These are phyloP conservation scores for Anarrhichthys ocellatus DNA, from an alignment of 2,113 vertebrate species.

Conservation along the genomic window DNA sequence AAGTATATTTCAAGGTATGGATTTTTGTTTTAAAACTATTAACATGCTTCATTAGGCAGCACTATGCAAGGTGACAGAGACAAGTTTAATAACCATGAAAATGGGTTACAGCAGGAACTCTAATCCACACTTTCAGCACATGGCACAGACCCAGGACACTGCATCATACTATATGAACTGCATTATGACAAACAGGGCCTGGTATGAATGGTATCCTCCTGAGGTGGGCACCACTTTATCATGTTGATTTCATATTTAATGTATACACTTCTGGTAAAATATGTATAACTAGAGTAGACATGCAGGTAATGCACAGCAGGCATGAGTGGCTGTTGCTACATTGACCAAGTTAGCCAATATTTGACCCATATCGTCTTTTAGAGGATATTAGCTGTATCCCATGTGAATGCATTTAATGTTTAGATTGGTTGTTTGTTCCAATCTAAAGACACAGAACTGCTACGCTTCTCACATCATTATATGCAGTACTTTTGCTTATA, in stretches of 20 bases:
- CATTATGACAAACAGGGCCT: constrained; percentile 4
- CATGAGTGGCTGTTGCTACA: background rate
- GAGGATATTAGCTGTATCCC: background rate
- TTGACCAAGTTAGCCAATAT: constrained; percentile 13
- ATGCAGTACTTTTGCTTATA: background rate
- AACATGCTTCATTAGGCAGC: constrained; percentile 15
- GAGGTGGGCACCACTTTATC: background rate
- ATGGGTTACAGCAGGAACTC: background rate
- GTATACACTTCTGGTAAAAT: constrained; percentile 5
- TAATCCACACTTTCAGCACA: constrained; percentile 6
- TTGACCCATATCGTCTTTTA: background rate
- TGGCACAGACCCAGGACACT: constrained; percentile 14
- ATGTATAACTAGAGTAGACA: constrained; percentile 1
- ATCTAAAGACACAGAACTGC: background rate
- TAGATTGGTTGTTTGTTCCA: background rate
- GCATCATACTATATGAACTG: background rate
- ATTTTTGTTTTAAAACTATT: constrained; percentile 15
- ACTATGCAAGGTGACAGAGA: constrained; percentile 8
- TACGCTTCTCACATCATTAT: background rate
- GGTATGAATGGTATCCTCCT: background rate
- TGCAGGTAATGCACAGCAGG: background rate
- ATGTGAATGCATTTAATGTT: background rate
- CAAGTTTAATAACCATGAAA: constrained; percentile 13
- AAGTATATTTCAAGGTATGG: background rate
- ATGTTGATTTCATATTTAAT: constrained; percentile 22